Percentiles rank a stretch among this genome's conserved stretches.
These are phyloP conservation scores for Pitangus sulphuratus DNA, from an alignment of 2,797 vertebrate genomes.

Conservation along the genomic window DNA sequence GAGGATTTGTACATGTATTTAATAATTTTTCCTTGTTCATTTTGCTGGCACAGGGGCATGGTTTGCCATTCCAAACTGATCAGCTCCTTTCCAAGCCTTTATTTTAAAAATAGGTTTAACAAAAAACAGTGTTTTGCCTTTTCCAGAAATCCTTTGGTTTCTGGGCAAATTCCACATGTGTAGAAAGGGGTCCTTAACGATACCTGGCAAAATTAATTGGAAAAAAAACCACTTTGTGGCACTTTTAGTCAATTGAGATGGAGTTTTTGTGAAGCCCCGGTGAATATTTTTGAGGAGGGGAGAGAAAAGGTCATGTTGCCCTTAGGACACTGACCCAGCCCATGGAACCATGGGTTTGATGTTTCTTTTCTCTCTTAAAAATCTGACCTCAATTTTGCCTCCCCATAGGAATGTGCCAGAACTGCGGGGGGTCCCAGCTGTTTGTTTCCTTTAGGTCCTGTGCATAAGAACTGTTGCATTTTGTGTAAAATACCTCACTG, in stretches of 20 bases:
- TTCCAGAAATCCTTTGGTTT: not conserved
- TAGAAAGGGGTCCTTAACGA: not conserved
- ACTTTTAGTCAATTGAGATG: not conserved
- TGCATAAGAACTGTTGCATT: rapidly evolving
- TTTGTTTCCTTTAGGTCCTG: not conserved
- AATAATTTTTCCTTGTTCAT: not conserved
- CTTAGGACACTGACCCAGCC: not conserved
- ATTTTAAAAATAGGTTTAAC: not conserved
- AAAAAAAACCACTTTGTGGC: not conserved
- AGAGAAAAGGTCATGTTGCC: not conserved
- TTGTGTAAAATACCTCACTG: not conserved
- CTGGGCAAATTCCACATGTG: rapidly evolving
- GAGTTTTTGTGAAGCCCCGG: not conserved
- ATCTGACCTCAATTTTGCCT: not conserved
- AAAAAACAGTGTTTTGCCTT: not conserved
- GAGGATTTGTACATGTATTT: not conserved
- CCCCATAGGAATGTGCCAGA: not conserved
- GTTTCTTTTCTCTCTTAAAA: not conserved
- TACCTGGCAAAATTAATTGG: not conserved
- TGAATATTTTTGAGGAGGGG: not conserved
- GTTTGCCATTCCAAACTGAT: not conserved
- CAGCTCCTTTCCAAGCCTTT: not conserved
- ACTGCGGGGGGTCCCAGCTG: not conserved
- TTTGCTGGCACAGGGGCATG: not conserved
- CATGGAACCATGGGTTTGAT: not conserved